Evolutionary conservation across 2,113 vertebrate species (phyloP), one percentile per base, ranked within the genome.

Genomic region (Podilymbus podiceps): DNA sequence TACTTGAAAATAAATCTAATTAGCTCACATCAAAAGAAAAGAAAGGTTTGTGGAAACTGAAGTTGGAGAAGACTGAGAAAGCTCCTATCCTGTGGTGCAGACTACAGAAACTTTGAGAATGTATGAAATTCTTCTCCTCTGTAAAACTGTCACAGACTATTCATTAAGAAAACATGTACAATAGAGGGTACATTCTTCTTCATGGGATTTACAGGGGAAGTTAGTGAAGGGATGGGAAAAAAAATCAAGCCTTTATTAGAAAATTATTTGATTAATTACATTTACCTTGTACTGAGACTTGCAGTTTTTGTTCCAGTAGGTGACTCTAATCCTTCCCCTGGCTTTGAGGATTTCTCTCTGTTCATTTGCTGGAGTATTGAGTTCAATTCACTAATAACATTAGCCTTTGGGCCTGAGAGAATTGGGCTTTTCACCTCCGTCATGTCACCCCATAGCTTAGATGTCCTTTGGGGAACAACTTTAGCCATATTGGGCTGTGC

Each of bases 311-410:
- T 98, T 93, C 98, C 99, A 2, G 98, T 98, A 3, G 98, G 98
- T 11, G 98, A 98, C 92, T 99, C 99, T 33, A 99, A 96, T 74
- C 98, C 98, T 55, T 99, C 99, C 91, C 98, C 99, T 6, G 99
- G 98, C 97, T 99, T 99, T 93, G 98, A 96, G 8, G 98, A 98
- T 95, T 98, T 98, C 94, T 99, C 99, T 94, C 99, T 98, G 97
- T 99, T 99, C 98, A 99, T 99, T 87, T 99, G 99, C 97, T 99
- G 99, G 76, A 99, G 98, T 96, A 99, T 99, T 74, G 99, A 99
- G 98, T 99, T 99, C 95, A 99, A 97, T 96, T 99, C 99, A 73
- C 98, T 99, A 97, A 99, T 99, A 30, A 99, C 99, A 38, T 98
- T 99, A 92, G 98, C 99, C 98, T 99, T 99, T 72, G 98, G 97